Conservation (phyloP, 2,113 vertebrate genomes). For the Lampris megalopsis region DNA sequence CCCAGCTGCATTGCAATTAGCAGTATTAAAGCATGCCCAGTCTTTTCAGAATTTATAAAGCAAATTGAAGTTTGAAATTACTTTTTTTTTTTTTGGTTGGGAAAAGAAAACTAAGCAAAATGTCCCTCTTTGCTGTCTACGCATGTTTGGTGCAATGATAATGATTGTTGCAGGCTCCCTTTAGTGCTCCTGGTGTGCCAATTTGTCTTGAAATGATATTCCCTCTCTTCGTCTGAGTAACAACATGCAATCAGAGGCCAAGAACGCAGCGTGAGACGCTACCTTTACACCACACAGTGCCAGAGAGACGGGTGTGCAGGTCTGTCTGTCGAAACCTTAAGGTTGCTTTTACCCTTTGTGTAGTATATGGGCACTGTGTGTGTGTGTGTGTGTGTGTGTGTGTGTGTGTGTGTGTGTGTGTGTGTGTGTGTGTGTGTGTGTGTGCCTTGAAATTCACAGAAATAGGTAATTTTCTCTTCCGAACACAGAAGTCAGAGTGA, state of each 20-base stretch:
- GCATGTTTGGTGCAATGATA: slow-evolving; percentile 48
- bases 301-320: slow-evolving; percentile 8
- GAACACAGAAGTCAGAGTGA: too few species aligned
- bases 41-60: slow-evolving; percentile 20
- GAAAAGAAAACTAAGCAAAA: slow-evolving; percentile 19
- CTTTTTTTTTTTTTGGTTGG: slow-evolving; percentile 21
- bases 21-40: slow-evolving; percentile 13
- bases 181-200: slow-evolving; percentile 46
- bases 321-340: not conserved
- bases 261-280: slow-evolving; percentile 30
- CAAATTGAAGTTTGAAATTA: slow-evolving; percentile 43
- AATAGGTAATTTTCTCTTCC: too few species aligned
- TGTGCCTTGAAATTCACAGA: too few species aligned
- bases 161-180: slow-evolving; percentile 36
- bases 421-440: slow-evolving; percentile 7
- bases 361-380: slow-evolving; percentile 27
- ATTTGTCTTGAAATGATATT: slow-evolving; percentile 63
- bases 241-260: slow-evolving; percentile 52
- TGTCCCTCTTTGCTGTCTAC: slow-evolving; percentile 39
- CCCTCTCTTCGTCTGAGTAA: slow-evolving; percentile 24
- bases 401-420: not conserved
- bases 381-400: not conserved
- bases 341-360: too few species aligned
- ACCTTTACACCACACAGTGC: slow-evolving; percentile 39
- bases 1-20: slow-evolving; percentile 46